Conservation (phyloP, 2,113 vertebrate genomes). For the Prionailurus viverrinus region DNA sequence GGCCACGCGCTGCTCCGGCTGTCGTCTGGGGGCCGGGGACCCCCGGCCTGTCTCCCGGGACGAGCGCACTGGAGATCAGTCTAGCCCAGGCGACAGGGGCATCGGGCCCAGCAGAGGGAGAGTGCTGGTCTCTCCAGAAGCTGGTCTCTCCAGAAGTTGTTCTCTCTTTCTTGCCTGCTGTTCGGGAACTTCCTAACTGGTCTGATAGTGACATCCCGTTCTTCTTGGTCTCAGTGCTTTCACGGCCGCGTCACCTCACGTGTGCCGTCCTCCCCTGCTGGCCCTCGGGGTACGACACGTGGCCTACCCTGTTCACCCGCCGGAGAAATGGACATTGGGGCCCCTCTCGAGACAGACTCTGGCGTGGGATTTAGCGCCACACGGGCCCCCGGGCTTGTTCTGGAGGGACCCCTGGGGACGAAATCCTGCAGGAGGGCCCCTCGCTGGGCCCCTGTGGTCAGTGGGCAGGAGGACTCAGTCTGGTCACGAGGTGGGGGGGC, state of each 20-base stretch:
- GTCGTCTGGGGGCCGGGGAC: not conserved
- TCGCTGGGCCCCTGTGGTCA: accelerated
- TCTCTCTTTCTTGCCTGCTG: not conserved
- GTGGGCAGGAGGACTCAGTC: not conserved
- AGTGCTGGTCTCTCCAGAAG: accelerated
- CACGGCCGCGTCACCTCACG: accelerated
- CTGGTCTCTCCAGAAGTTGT: accelerated
- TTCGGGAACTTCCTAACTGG: not conserved
- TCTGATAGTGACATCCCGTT: accelerated
- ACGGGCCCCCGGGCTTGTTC: accelerated
- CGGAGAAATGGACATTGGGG: accelerated
- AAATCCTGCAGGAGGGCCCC: accelerated
- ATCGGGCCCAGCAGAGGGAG: accelerated
- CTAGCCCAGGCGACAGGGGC: not conserved
- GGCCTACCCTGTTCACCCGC: too few relatives aligned
- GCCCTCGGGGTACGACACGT: accelerated
- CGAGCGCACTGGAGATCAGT: not conserved
- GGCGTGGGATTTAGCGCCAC: accelerated
- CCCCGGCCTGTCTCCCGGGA: too few relatives aligned
- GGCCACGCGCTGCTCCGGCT: too few relatives aligned
- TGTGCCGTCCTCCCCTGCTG: not conserved
- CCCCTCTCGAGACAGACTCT: accelerated
- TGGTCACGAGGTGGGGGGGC: not conserved
- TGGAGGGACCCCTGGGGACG: accelerated
- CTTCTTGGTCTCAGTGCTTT: accelerated